A percentile compares a stretch with the other conserved stretches of the same genome.
Conservation (phyloP, 2,797 vertebrate genomes). For the Sciurus carolinensis region DNA sequence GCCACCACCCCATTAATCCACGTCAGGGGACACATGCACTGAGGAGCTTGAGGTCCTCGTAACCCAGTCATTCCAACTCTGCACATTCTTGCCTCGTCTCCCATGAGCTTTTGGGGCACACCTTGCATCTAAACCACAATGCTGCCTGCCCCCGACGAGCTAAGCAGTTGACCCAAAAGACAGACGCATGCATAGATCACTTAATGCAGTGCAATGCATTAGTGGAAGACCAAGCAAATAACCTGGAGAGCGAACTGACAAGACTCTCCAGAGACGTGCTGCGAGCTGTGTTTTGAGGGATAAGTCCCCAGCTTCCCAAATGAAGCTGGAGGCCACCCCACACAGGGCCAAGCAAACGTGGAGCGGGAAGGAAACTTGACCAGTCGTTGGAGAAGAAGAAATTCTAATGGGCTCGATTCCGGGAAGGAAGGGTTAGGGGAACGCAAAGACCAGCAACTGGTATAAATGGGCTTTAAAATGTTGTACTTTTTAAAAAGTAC, state of each 20-base stretch:
- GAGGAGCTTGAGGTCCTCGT: no score
- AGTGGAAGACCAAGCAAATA: background rate
- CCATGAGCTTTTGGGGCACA: no score
- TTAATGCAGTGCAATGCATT: no score
- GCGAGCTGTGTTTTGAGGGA: background rate
- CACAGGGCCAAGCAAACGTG: background rate
- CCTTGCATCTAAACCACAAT: no score
- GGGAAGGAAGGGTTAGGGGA: background rate
- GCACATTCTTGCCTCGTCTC: no score
- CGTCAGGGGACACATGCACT: no score
- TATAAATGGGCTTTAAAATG: background rate
- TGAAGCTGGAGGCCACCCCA: background rate
- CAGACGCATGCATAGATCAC: background rate
- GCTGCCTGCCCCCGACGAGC: accelerated
- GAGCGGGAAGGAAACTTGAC: accelerated
- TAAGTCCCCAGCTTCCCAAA: background rate
- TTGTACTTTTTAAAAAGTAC: no score
- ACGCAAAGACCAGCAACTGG: background rate
- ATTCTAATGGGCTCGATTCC: accelerated
- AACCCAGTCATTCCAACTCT: no score
- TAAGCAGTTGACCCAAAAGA: background rate
- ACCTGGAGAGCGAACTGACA: no score
- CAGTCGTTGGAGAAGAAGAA: background rate
- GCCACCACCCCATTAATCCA: no score
- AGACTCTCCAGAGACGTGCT: background rate